Conservation (phyloP, 2,113 vertebrate genomes). For the Eira barbara region DNA sequence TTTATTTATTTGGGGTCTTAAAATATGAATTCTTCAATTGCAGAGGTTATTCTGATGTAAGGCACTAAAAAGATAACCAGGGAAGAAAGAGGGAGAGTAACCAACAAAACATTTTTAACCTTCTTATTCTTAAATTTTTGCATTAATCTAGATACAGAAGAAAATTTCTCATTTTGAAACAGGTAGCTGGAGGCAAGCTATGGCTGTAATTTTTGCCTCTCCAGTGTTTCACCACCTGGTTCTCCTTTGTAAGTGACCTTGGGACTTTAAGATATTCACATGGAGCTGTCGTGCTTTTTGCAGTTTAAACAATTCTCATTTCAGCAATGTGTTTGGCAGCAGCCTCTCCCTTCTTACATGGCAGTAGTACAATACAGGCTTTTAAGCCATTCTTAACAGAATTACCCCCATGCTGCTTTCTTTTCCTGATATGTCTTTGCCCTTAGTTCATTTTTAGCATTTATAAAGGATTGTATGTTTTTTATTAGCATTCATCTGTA, state of each 20-base stretch:
- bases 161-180: slow-evolving; percentile 17
- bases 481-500: slow-evolving; percentile 56
- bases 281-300: slow-evolving; percentile 44
- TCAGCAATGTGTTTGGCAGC: slow-evolving; percentile 30
- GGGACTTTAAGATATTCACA: slow-evolving; percentile 31
- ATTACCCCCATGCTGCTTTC: slow-evolving; percentile 61
- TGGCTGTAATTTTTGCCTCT: not conserved
- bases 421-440: slow-evolving; percentile 55
- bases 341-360: slow-evolving; percentile 30
- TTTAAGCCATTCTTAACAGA: slow-evolving; percentile 58
- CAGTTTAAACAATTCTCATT: slow-evolving; percentile 67
- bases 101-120: not conserved
- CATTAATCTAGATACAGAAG: not conserved
- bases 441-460: slow-evolving; percentile 67
- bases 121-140: slow-evolving; percentile 12
- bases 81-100: not conserved
- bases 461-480: not conserved
- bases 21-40: not conserved
- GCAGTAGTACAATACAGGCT: slow-evolving; percentile 63
- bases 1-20: not conserved
- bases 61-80: not conserved
- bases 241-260: slow-evolving; percentile 52
- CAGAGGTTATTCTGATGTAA: not conserved
- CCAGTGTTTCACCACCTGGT: not conserved
- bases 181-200: not conserved